Evolutionary conservation across 2,888 invertebrate species (phyloP), one percentile per base, ranked within the genome.

Genomic region (Heliconius aoede): DNA sequence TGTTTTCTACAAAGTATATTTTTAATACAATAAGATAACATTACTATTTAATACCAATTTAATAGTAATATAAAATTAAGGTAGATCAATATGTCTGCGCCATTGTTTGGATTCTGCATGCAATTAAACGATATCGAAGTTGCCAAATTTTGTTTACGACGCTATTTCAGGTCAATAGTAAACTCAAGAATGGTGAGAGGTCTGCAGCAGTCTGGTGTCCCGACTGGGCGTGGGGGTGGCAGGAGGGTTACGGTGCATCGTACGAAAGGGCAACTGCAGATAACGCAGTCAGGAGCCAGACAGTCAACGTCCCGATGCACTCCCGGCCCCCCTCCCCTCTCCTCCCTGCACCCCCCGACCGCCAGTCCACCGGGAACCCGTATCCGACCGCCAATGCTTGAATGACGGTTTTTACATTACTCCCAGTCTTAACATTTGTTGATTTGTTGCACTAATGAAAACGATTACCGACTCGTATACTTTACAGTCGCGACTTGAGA

Each of bases 251-350:
- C 89, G 87, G 93, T 91, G 93, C 93, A 94, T 91, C 91, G 93
- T 90, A 91, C 91, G 89, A 92, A 93, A 94, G 94, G 94, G 94
- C 93, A 92, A 94, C 91, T 94, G 94, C 94, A 93, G 94, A 94
- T 93, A 93, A 91, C 91, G 89, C 91, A 88, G 86, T 89, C 91
- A 86, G 88, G 89, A 86, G 89, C 92, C 93, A 94, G 94, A 94
- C 94, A 94, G 94, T 94, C 94, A 94, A 94, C 89, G 93, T 92
- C 93, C 93, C 92, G 90, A 90, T 92, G 92, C 92, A 91, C 88
- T 89, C 89, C 88, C 88, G 86, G 82, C 83, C 84, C 85, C 82
- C 78, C 78, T 81, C 82, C 80, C 83, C 83, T 81, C 81, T 83
- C 74, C 80, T 78, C 80, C 84, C 79, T 78, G 80, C n/a, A n/a